Evolutionary conservation across 2,113 vertebrate species (phyloP).

Genomic region (Pogona vitticeps): DNA sequence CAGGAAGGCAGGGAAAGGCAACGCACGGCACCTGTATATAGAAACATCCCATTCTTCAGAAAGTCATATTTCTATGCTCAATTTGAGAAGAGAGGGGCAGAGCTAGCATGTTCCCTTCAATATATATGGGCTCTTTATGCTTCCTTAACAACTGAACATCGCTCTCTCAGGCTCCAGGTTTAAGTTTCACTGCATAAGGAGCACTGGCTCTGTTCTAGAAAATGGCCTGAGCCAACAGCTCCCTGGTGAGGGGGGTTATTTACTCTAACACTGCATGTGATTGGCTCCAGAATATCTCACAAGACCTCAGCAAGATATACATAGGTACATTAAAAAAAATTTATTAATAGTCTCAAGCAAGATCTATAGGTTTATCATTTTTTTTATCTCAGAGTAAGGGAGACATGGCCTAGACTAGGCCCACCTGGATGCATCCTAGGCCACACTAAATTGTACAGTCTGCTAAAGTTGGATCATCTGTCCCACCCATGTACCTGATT

Average conservation of each 20-base stretch:
- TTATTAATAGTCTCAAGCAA: background rate
- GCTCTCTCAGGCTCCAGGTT: too few relatives aligned
- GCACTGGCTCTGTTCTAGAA: background rate
- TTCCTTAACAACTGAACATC: too few relatives aligned
- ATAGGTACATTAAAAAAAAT: too few relatives aligned
- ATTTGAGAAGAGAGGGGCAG: too few relatives aligned
- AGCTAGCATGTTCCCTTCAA: too few relatives aligned
- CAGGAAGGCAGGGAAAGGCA: too few relatives aligned
- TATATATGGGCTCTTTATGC: too few relatives aligned
- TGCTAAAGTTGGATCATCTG: background rate
- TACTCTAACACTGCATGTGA: background rate
- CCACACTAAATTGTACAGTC: background rate
- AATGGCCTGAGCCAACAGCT: background rate
- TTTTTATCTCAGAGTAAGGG: background rate
- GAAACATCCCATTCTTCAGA: too few relatives aligned
- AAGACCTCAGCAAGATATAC: too few relatives aligned
- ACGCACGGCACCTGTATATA: too few relatives aligned
- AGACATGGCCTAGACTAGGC: background rate
- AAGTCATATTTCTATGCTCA: too few relatives aligned
- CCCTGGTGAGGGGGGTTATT: background rate
- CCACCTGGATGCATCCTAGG: background rate
- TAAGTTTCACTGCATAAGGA: background rate
- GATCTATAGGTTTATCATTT: background rate
- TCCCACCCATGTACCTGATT: background rate
- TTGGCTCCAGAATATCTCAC: background rate